Percentiles rank a stretch among this genome's conserved stretches.
phyloP scores from a whole-genome alignment of 2,797 vertebrate species.

The Crocodylus rhombifer region DNA sequence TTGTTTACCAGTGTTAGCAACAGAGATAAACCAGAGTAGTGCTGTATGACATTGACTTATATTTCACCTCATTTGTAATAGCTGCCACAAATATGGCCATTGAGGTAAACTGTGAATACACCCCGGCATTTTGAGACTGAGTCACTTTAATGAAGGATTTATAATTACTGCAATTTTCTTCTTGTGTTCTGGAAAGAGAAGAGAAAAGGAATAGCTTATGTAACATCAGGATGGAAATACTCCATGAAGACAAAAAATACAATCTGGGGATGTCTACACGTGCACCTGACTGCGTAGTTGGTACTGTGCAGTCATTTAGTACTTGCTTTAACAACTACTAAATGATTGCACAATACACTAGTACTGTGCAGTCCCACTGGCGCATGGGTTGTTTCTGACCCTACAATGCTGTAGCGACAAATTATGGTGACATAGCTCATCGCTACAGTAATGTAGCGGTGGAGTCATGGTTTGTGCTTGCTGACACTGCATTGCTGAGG shows the following conservation, averaged over 20 bases:
- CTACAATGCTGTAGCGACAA: too few species aligned
- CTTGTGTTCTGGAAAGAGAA: neutral
- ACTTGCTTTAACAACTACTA: too few species aligned
- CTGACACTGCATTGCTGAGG: too few species aligned
- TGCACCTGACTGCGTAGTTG: too few species aligned
- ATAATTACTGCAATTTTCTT: slow-evolving; percentile 29
- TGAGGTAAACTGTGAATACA: slow-evolving; percentile 40
- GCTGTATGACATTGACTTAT: neutral
- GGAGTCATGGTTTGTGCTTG: too few species aligned
- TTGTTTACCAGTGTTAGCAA: slow-evolving; percentile 24
- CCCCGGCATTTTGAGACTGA: slow-evolving; percentile 60
- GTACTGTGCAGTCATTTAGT: too few species aligned
- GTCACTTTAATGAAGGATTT: slow-evolving; percentile 52
- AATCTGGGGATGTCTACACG: too few species aligned
- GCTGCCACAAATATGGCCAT: neutral
- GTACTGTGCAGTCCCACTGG: too few species aligned
- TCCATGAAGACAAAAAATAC: neutral
- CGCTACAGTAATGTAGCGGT: too few species aligned
- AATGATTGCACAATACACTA: too few species aligned
- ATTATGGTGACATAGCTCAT: too few species aligned
- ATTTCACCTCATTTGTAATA: slow-evolving; percentile 48
- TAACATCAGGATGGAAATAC: neutral
- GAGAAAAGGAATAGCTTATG: neutral
- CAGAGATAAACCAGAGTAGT: slow-evolving; percentile 19
- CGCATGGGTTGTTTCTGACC: too few species aligned